phyloP scores from a whole-genome alignment of 2,888 invertebrate genomes.

The Cataglyphis cursor region DNA sequence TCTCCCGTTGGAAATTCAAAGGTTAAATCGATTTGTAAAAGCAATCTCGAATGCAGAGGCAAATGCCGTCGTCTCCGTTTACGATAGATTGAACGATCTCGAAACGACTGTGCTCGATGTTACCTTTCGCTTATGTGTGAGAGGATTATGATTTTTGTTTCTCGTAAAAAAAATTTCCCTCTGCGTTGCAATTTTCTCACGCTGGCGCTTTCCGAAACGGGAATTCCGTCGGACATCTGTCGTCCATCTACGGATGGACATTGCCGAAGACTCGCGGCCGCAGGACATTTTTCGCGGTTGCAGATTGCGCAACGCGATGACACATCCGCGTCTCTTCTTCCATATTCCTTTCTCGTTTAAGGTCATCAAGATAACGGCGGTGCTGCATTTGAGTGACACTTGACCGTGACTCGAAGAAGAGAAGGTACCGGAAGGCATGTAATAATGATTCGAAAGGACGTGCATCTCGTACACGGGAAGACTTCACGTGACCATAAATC shows the following conservation, averaged over 20 bases:
- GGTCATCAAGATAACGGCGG: conserved; percentile 81
- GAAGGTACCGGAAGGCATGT: conserved; percentile 60
- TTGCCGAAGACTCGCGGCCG: conserved; percentile 35
- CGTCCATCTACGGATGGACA: conserved; percentile 54
- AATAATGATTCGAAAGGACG: conserved; percentile 68
- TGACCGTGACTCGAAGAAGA: conserved; percentile 70
- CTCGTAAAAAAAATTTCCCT: conserved; percentile 39
- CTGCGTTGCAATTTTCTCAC: conserved; percentile 55
- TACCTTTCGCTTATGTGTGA: not conserved
- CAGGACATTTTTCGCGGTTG: conserved; percentile 53
- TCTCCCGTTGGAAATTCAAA: conserved; percentile 16
- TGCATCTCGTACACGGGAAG: conserved; percentile 50
- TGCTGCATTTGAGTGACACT: conserved; percentile 72
- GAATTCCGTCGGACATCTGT: conserved; percentile 73
- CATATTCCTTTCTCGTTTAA: conserved; percentile 77
- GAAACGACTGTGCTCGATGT: conserved; percentile 4
- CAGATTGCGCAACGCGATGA: conserved; percentile 79
- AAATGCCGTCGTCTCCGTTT: not conserved
- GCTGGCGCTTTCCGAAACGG: conserved; percentile 61
- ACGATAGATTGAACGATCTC: conserved; percentile 18
- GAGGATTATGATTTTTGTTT: conserved; percentile 36
- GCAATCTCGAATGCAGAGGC: conserved; percentile 15
- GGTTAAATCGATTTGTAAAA: conserved; percentile 49
- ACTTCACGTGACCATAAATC: conserved; percentile 63
- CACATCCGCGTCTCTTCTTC: conserved; percentile 78